Conservation (phyloP, 2,797 vertebrate species). For the Lepus oiostolus region DNA sequence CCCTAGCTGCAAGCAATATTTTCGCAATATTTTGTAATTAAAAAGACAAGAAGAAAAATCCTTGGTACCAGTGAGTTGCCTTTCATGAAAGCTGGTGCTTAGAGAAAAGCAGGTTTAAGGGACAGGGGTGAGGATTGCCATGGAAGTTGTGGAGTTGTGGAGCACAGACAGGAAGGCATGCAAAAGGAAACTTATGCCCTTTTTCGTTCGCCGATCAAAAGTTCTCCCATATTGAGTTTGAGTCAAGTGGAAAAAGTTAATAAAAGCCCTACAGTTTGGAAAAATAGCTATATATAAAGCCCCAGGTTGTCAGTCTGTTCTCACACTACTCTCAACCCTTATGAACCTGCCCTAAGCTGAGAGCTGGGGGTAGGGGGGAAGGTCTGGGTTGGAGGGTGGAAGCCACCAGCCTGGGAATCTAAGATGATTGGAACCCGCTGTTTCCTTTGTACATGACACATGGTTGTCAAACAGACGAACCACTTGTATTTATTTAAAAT, state of each 20-base stretch:
- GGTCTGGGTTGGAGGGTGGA: neutral
- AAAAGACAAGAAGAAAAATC: neutral
- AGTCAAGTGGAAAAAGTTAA: neutral
- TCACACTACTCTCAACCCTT: neutral
- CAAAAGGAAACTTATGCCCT: neutral
- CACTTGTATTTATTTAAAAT: neutral
- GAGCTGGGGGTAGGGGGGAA: fast-evolving
- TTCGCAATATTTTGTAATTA: conserved; percentile 28
- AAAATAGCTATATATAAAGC: neutral
- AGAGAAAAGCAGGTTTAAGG: neutral
- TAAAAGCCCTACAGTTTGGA: neutral
- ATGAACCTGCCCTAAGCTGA: neutral
- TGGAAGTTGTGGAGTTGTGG: neutral
- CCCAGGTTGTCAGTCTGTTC: neutral
- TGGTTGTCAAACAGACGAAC: neutral
- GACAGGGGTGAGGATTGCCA: neutral
- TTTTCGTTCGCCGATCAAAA: neutral
- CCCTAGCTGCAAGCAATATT: conserved; percentile 3
- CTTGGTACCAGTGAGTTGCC: neutral
- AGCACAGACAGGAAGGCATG: fast-evolving
- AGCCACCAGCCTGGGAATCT: no score
- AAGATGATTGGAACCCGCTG: neutral
- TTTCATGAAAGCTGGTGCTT: neutral
- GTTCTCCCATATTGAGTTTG: neutral
- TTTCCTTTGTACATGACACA: neutral